A percentile compares a stretch with the other conserved stretches of the same genome.
Conservation (phyloP, 1,140 invertebrate genomes). For the Achroia grisella region DNA sequence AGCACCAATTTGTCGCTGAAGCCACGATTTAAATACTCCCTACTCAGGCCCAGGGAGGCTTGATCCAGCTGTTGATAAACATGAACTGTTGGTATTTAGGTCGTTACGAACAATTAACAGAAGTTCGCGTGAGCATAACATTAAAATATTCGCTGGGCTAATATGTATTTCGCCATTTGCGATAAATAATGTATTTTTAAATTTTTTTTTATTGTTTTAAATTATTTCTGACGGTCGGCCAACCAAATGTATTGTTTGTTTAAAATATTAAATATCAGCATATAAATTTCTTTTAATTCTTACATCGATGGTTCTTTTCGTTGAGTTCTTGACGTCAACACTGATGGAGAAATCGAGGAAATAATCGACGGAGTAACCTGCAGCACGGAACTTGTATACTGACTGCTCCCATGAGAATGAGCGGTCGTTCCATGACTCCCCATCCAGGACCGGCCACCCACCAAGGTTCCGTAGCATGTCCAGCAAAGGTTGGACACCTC, state of each 20-base stretch:
- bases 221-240: constrained; percentile 15
- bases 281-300: no score
- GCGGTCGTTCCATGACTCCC: constrained; percentile 81
- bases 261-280: neutral
- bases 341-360: constrained; percentile 94
- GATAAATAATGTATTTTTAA: no score
- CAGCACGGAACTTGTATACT: constrained; percentile 84
- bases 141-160: constrained; percentile 12
- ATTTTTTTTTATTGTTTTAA: neutral
- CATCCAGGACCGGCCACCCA: constrained; percentile 92
- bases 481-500: constrained; percentile 81
- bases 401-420: constrained; percentile 87
- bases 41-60: constrained; percentile 88
- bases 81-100: constrained; percentile 1
- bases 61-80: constrained; percentile 86
- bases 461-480: constrained; percentile 85
- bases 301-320: constrained; percentile 89
- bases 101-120: constrained; percentile 1
- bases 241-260: constrained; percentile 7
- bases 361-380: constrained; percentile 92
- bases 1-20: constrained; percentile 84
- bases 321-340: constrained; percentile 93
- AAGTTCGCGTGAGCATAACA: constrained; percentile 7
- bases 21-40: constrained; percentile 93
- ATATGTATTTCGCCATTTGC: constrained; percentile 8